Percentiles rank a stretch among this genome's conserved stretches.
These are phyloP conservation scores for Rhopalosiphum maidis DNA, from an alignment of 1,140 invertebrate genomes.

Conservation along the genomic window DNA sequence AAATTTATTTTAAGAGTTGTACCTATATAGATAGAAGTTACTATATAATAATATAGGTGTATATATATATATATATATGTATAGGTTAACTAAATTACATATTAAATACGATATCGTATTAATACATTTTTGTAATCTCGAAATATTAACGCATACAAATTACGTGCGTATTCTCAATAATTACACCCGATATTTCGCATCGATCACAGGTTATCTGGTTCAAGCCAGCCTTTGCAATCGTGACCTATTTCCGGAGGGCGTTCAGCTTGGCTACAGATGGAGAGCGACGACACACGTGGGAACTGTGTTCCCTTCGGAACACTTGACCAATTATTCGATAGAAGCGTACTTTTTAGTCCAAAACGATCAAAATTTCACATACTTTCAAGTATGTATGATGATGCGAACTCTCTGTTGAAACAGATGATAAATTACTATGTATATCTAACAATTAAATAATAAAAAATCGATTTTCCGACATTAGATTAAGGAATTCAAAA, in stretches of 20 bases:
- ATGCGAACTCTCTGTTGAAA: background rate
- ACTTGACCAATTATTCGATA: slow-evolving; percentile 50
- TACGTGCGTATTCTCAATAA: background rate
- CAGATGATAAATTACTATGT: background rate
- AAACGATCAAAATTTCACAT: slow-evolving; percentile 14
- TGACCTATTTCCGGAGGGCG: slow-evolving; percentile 28
- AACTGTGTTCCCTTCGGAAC: slow-evolving; percentile 46
- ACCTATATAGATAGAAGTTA: background rate
- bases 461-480: background rate
- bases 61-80: background rate
- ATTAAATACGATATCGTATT: background rate
- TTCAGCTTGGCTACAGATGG: slow-evolving; percentile 52
- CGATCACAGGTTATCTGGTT: slow-evolving; percentile 17
- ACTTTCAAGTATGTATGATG: slow-evolving; percentile 17
- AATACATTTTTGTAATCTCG: background rate
- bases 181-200: background rate
- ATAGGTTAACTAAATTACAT: background rate
- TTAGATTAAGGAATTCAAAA: slow-evolving; percentile 40
- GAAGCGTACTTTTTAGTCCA: slow-evolving; percentile 28
- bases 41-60: background rate
- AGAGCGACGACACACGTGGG: slow-evolving; percentile 30
- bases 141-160: background rate
- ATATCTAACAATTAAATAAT: background rate
- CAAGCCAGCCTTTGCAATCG: background rate
- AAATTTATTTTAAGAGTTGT: background rate